A percentile compares a stretch with the other conserved stretches of the same genome.
Evolutionary conservation across 2,888 invertebrate species (phyloP).

Genomic region (Cactoblastis cactorum): DNA sequence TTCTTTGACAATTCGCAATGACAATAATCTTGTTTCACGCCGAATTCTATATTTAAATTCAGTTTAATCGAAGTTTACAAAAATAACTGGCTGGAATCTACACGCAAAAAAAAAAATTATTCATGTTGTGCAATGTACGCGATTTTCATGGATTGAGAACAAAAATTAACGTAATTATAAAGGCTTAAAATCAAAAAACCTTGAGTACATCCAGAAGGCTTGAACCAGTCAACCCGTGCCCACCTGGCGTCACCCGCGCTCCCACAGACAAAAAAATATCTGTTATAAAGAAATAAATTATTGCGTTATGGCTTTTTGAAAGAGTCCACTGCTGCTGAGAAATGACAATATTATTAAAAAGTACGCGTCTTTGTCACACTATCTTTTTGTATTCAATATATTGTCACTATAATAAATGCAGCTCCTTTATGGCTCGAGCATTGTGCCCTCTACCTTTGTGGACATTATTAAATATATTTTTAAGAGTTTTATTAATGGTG

Average conservation of each 20-base stretch:
- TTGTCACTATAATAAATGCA: constrained; percentile 79
- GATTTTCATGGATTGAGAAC: too few relatives aligned
- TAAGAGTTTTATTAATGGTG: constrained; percentile 79
- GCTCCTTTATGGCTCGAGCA: constrained; percentile 72
- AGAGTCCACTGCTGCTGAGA: constrained; percentile 80
- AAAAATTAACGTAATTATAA: background rate
- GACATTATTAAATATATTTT: constrained; percentile 80
- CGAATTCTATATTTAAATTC: constrained; percentile 26
- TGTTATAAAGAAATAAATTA: constrained; percentile 79
- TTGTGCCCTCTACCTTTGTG: constrained; percentile 74
- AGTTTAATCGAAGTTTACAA: too few relatives aligned
- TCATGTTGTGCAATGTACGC: too few relatives aligned
- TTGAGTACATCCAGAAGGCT: constrained; percentile 31
- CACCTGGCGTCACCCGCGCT: constrained; percentile 66
- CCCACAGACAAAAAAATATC: constrained; percentile 71
- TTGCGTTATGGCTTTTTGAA: constrained; percentile 78
- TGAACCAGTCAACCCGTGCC: constrained; percentile 66
- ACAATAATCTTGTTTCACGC: constrained; percentile 49
- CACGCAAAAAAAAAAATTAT: too few relatives aligned
- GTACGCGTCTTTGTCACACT: constrained; percentile 77
- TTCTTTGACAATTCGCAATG: constrained; percentile 58
- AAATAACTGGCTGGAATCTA: too few relatives aligned
- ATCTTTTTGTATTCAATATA: constrained; percentile 79
- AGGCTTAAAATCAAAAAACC: background rate
- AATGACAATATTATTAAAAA: constrained; percentile 80